Percentiles rank a stretch among this genome's conserved stretches.
phyloP scores from a whole-genome alignment of 2,113 vertebrate species.

The Callospermophilus lateralis region DNA sequence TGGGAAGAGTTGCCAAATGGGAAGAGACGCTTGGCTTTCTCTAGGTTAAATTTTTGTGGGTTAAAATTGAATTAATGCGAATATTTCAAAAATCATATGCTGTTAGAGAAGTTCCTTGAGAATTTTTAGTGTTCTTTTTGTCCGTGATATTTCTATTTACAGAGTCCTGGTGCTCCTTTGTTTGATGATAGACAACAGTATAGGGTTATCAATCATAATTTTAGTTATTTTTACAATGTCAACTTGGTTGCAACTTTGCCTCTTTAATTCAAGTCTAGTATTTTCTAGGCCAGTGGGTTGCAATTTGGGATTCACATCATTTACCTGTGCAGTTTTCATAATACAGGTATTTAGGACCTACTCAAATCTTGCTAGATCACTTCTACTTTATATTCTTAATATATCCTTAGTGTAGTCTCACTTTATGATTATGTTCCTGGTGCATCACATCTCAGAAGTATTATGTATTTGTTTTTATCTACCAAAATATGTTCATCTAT shows the following conservation, averaged over 20 bases:
- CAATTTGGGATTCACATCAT: not conserved
- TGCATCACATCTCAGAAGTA: not conserved
- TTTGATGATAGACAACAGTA: not conserved
- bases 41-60: not conserved
- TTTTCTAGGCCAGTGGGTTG: not conserved
- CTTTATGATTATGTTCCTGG: not conserved
- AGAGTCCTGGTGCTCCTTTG: not conserved
- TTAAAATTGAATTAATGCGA: not conserved
- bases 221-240: slow-evolving; percentile 8
- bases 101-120: not conserved
- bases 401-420: not conserved
- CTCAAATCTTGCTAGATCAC: not conserved
- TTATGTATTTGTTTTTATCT: not conserved
- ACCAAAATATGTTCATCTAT: not conserved
- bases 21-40: not conserved
- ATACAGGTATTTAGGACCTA: not conserved
- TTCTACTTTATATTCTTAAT: not conserved
- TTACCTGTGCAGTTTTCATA: not conserved
- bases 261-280: not conserved
- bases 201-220: not conserved
- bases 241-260: not conserved
- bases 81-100: not conserved
- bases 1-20: not conserved
- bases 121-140: not conserved
- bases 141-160: not conserved